Evolutionary conservation across 2,797 vertebrate species (phyloP).

Genomic region (Gallirallus australis): DNA sequence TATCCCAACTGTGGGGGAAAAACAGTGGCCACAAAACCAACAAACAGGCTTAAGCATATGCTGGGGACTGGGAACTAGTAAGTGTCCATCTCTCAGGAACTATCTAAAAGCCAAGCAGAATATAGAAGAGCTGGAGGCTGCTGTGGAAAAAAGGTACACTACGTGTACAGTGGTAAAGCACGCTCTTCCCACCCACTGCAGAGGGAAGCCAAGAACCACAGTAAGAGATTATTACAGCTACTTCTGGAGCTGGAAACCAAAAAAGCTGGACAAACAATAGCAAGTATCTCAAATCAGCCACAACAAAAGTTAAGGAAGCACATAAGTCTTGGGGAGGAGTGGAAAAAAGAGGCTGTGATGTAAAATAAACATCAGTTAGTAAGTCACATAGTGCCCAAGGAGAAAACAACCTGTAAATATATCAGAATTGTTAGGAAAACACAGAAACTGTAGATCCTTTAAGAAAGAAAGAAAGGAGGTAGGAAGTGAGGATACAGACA

Average conservation of each 20-base stretch:
- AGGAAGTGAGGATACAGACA: background rate
- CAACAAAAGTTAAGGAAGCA: background rate
- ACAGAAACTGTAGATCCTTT: background rate
- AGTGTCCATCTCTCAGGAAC: background rate
- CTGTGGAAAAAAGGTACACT: background rate
- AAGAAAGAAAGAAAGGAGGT: background rate
- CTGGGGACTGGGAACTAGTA: background rate
- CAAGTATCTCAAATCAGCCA: background rate
- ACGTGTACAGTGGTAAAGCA: background rate
- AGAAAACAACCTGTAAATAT: background rate
- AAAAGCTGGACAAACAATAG: background rate
- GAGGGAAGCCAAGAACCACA: background rate
- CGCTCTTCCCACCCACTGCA: background rate
- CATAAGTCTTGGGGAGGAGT: background rate
- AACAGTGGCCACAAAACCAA: background rate
- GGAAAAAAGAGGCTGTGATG: background rate
- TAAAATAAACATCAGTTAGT: background rate
- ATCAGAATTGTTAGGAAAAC: background rate
- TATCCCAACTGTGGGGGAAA: background rate
- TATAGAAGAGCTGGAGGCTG: background rate
- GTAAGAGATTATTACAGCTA: background rate
- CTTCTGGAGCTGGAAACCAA: background rate
- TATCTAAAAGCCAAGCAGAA: background rate
- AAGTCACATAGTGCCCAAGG: background rate
- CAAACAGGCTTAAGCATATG: background rate